Evolutionary conservation across 2,113 vertebrate species (phyloP).

Genomic region (Caloenas nicobarica): DNA sequence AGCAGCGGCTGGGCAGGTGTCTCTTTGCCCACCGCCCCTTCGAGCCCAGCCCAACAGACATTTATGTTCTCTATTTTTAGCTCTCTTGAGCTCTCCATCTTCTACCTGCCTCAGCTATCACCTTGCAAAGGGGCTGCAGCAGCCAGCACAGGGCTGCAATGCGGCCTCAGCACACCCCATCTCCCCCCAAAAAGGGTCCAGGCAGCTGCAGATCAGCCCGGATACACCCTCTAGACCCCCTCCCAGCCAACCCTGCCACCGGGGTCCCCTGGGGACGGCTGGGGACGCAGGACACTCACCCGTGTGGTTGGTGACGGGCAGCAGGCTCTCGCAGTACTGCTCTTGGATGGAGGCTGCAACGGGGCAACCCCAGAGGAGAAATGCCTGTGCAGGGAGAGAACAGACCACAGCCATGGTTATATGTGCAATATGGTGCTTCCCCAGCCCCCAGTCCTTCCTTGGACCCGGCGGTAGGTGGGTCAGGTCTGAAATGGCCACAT

Average conservation of each 20-base stretch:
- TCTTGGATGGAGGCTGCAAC: conserved; percentile 65
- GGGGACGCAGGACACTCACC: conserved; percentile 55
- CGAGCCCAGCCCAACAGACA: not conserved
- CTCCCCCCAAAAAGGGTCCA: fast-evolving
- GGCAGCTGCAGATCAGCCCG: not conserved
- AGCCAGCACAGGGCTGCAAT: not conserved
- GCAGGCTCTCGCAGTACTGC: conserved; percentile 73
- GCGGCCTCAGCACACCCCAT: not conserved
- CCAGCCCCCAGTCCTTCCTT: not conserved
- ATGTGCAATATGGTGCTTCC: not conserved
- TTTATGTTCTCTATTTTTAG: not conserved
- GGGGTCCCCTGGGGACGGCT: fast-evolving
- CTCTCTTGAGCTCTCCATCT: not conserved
- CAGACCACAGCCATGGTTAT: not conserved
- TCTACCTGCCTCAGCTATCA: not conserved
- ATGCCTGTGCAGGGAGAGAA: not conserved
- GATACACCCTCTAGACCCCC: not conserved
- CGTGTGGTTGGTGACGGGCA: conserved; percentile 42
- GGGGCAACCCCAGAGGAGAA: conserved; percentile 52
- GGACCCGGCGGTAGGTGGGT: fast-evolving
- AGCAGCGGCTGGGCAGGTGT: not conserved
- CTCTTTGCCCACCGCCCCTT: not conserved
- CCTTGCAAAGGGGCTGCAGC: not conserved
- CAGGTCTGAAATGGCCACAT: not conserved
- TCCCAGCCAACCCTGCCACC: not conserved